phyloP scores from a whole-genome alignment of 2,888 invertebrate species.

The Conomelus anceps region DNA sequence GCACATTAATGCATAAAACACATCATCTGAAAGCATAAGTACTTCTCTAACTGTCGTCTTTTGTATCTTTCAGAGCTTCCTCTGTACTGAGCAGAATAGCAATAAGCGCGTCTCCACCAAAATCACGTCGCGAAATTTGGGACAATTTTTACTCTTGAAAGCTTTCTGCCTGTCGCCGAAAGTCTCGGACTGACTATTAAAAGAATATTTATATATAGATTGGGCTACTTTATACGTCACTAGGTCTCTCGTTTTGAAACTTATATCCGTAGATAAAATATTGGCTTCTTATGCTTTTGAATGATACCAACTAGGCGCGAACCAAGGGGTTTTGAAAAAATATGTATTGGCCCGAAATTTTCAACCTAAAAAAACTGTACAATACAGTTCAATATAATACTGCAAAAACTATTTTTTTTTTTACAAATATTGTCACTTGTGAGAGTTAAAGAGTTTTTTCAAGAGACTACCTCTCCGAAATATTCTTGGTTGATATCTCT shows the following conservation, averaged over 20 bases:
- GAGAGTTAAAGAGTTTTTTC: no score
- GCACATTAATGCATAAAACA: neutral
- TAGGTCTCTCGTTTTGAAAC: neutral
- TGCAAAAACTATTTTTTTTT: no score
- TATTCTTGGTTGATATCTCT: no score
- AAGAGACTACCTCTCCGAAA: no score
- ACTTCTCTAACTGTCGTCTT: neutral
- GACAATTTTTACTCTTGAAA: neutral
- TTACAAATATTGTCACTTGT: no score
- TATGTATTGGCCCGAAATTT: no score
- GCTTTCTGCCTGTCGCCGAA: neutral
- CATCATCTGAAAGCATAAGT: neutral
- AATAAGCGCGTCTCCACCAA: neutral
- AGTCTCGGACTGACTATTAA: neutral
- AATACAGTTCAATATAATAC: no score
- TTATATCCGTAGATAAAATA: no score
- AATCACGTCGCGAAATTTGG: neutral
- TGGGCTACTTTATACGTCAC: neutral
- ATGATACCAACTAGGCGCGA: no score
- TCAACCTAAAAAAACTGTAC: no score
- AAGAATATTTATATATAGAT: neutral
- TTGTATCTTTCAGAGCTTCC: neutral
- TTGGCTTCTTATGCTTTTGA: no score
- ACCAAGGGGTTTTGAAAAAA: no score
- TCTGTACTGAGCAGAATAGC: neutral